Evolutionary conservation across 2,113 vertebrate genomes (phyloP), one percentile per base, ranked within the genome.

Genomic region (Microtus oregoni): DNA sequence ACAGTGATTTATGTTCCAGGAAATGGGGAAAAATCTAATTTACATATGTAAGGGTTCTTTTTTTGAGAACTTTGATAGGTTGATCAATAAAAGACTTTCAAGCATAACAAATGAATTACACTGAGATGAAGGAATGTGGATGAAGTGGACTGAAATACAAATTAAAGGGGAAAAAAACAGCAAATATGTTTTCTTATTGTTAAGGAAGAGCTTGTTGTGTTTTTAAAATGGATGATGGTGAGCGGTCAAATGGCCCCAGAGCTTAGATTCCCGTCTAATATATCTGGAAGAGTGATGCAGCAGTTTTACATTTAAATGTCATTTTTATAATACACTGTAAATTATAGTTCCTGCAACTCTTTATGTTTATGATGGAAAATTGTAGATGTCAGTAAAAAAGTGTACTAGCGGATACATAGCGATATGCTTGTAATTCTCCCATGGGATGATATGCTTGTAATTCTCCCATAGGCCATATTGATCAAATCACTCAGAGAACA

Each of bases 21-120:
- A 94, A 95, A 88, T 90, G 61, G 8, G 8, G 19, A 7, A 89
- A 91, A 94, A 95, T 88, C 68, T 92, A 92, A 96, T 92, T 97
- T 93, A 90, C 61, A 96, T 86, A 90, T 8, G 44, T 86, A 90
- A 76, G 91, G 35, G 38, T 73, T n/a, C 96, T 95, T 96, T 50
- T 50, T 96, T 50, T 89, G 26, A 79, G 28, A 79, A 38, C 14
- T 90, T 81, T 96, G 87, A 79, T 90, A 87, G 55, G 26, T 89
- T 89, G 78, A 95, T 93, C 95, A 94, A 93, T 96, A 92, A 85
- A 95, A 97, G 50, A 97, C 68, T 81, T 90, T 67, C 44, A 95
- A 90, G 76, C 72, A 63, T 90, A 94, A 63, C 58, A 72, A 83
- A 85, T 95, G 85, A 70, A 86, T 78, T 76, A 83, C 52, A 86